Conservation (phyloP, 1,140 invertebrate species). For the Cherax quadricarinatus region DNA sequence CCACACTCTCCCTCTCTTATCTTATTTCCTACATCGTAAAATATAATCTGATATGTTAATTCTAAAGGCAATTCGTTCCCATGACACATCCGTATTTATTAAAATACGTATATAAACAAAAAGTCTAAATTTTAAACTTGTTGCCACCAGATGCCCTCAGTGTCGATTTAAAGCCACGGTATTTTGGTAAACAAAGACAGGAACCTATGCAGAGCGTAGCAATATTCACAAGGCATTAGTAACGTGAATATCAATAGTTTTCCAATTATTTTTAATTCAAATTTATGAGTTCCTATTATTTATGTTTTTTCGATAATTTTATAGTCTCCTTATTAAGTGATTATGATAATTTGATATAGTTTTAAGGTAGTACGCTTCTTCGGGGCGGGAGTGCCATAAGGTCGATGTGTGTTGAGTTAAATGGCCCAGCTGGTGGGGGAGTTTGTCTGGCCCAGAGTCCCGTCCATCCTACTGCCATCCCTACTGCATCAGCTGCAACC, state of each 20-base stretch:
- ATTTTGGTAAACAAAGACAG: constrained; percentile 70
- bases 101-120: constrained; percentile 62
- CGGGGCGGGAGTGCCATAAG: constrained; percentile 44
- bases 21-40: neutral
- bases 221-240: neutral
- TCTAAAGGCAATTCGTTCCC: neutral
- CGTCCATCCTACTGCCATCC: neutral
- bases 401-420: constrained; percentile 67
- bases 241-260: neutral
- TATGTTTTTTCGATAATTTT: neutral
- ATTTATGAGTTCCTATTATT: neutral
- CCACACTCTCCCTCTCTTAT: neutral
- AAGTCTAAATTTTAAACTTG: constrained; percentile 61
- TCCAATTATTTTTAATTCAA: neutral
- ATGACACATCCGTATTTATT: neutral
- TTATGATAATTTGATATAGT: neutral
- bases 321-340: neutral
- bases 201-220: constrained; percentile 27
- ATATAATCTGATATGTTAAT: neutral
- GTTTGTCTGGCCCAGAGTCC: constrained; percentile 1
- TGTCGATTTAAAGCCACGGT: constrained; percentile 69
- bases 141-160: constrained; percentile 58
- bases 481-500: neutral
- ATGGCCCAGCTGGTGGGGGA: constrained; percentile 66
- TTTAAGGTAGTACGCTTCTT: constrained; percentile 23